Evolutionary conservation across 2,113 vertebrate species (phyloP).

Genomic region (Emydocephalus ijimae): DNA sequence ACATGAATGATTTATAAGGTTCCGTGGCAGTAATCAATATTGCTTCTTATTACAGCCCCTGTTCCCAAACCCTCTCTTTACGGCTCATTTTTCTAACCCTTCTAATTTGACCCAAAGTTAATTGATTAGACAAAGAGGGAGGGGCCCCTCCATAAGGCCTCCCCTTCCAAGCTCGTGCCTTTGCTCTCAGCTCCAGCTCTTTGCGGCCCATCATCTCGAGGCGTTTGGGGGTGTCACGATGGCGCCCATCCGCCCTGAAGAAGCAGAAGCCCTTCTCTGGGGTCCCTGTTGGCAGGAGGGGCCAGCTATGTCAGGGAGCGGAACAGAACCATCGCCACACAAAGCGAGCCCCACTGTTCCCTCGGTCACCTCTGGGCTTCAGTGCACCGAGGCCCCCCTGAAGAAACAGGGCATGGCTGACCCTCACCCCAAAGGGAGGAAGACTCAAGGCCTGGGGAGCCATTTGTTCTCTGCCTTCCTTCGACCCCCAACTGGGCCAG

Average conservation of each 20-base stretch:
- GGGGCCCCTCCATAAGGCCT: neutral
- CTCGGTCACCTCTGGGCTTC: neutral
- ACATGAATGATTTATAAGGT: constrained; percentile 82
- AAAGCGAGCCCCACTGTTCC: neutral
- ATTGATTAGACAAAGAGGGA: constrained; percentile 11
- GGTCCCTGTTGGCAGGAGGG: neutral
- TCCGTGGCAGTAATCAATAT: constrained; percentile 77
- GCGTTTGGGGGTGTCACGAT: neutral
- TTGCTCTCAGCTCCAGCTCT: neutral
- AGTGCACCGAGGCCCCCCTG: neutral
- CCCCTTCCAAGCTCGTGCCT: neutral
- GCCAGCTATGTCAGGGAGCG: neutral
- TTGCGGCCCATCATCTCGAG: neutral
- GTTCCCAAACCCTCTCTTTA: constrained; percentile 31
- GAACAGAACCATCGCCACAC: neutral
- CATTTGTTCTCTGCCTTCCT: neutral
- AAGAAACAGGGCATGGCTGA: neutral
- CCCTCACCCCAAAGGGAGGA: neutral
- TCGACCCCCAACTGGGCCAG: neutral
- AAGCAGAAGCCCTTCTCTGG: neutral
- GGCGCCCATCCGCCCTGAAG: neutral
- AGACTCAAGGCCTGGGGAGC: neutral
- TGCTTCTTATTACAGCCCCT: constrained; percentile 72
- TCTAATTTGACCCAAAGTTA: constrained; percentile 41
- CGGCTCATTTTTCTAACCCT: constrained; percentile 37